A percentile compares a stretch with the other conserved stretches of the same genome.
phyloP scores from a whole-genome alignment of 2,888 invertebrate species.

The Petrophora chlorosata region DNA sequence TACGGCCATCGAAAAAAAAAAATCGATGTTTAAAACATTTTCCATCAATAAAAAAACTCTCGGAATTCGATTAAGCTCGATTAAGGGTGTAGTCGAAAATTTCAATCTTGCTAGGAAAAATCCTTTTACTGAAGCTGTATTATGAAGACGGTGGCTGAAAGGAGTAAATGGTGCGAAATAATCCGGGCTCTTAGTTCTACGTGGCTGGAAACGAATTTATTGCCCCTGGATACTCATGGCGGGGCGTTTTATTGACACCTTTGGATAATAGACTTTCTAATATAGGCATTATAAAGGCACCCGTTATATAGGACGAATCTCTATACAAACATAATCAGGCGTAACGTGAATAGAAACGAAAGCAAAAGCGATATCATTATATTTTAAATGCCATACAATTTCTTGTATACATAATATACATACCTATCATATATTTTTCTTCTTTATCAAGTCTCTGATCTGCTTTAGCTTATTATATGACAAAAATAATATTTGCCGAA shows the following conservation, averaged over 20 bases:
- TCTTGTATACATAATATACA: neutral
- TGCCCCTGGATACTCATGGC: slow-evolving; percentile 67
- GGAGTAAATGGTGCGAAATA: slow-evolving; percentile 81
- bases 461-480: no score
- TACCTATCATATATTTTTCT: neutral
- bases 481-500: no score
- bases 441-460: no score
- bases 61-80: slow-evolving; percentile 62
- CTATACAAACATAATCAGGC: slow-evolving; percentile 7
- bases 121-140: slow-evolving; percentile 70
- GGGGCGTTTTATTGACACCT: slow-evolving; percentile 72
- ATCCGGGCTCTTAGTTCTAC: slow-evolving; percentile 80
- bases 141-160: slow-evolving; percentile 77
- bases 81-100: slow-evolving; percentile 64
- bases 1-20: slow-evolving; percentile 22
- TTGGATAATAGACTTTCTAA: slow-evolving; percentile 43
- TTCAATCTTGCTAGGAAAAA: slow-evolving; percentile 68
- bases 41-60: slow-evolving; percentile 44
- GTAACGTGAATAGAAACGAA: neutral
- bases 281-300: slow-evolving; percentile 13
- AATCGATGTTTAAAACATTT: slow-evolving; percentile 32
- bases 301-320: no score
- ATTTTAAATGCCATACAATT: slow-evolving; percentile 3
- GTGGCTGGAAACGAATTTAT: slow-evolving; percentile 80
- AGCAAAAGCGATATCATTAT: slow-evolving; percentile 6